phyloP scores from a whole-genome alignment of 2,113 vertebrate species.

The Nyctereutes procyonoides region DNA sequence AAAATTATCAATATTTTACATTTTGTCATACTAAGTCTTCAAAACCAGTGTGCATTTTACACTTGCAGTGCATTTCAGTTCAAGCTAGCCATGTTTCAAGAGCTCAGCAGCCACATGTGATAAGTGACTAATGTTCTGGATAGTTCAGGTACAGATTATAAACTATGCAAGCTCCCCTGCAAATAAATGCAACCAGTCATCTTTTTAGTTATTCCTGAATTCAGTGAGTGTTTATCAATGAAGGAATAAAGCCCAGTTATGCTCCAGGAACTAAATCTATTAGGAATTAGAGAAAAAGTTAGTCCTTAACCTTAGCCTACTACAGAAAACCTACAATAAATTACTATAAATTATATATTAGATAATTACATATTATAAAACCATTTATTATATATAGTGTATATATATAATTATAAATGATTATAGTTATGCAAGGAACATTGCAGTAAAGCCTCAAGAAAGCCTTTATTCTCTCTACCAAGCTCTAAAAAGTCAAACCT shows the following conservation, averaged over 20 bases:
- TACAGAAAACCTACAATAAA: background rate
- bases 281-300: background rate
- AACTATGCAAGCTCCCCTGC: background rate
- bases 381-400: background rate
- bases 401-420: background rate
- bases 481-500: background rate
- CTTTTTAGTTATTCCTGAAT: background rate
- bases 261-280: background rate
- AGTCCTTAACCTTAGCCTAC: background rate
- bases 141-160: background rate
- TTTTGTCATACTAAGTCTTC: background rate
- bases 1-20: background rate
- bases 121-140: background rate
- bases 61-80: background rate
- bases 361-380: background rate
- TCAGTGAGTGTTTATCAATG: background rate
- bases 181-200: background rate
- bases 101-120: background rate
- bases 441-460: background rate
- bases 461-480: background rate
- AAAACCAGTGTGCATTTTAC: background rate
- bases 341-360: background rate
- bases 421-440: background rate
- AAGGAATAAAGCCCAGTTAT: background rate
- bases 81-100: background rate